These are phyloP conservation scores for Acrobasis repandana DNA, from an alignment of 2,888 invertebrate genomes.

Conservation along the genomic window DNA sequence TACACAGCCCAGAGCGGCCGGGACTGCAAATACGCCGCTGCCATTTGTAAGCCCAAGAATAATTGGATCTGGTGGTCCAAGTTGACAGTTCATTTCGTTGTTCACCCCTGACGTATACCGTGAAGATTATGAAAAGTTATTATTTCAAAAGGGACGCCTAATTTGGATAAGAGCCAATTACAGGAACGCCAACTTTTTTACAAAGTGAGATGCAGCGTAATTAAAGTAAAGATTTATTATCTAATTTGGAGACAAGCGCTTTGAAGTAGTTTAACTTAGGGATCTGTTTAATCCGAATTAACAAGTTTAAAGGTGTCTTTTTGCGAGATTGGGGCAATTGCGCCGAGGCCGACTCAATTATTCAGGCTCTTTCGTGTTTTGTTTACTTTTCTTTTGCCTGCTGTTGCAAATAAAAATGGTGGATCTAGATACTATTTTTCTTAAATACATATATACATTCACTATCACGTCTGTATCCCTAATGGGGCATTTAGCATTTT, in stretches of 20 bases:
- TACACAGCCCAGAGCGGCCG: too few relatives aligned
- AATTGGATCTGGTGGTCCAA: conserved; percentile 78
- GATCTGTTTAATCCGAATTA: conserved; percentile 34
- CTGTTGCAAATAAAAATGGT: too few relatives aligned
- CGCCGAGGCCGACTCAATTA: conserved; percentile 10
- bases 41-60: conserved; percentile 71
- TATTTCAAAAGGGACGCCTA: conserved; percentile 62
- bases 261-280: conserved; percentile 49
- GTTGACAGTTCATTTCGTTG: conserved; percentile 80
- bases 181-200: conserved; percentile 55
- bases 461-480: too few relatives aligned
- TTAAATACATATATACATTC: too few relatives aligned
- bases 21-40: conserved; percentile 30
- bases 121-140: conserved; percentile 77
- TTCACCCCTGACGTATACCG: conserved; percentile 72
- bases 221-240: conserved; percentile 63
- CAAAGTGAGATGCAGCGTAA: conserved; percentile 64
- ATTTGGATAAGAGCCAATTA: conserved; percentile 74
- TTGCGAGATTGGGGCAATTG: conserved; percentile 50
- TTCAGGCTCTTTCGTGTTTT: conserved; percentile 15
- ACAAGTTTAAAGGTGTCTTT: conserved; percentile 50
- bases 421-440: too few relatives aligned
- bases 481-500: too few relatives aligned
- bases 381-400: conserved; percentile 2
- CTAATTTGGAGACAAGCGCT: conserved; percentile 57